Base-by-base conservation (phyloP, 2,797 vertebrate genomes). In the Myiotriccus ornatus region DNA sequence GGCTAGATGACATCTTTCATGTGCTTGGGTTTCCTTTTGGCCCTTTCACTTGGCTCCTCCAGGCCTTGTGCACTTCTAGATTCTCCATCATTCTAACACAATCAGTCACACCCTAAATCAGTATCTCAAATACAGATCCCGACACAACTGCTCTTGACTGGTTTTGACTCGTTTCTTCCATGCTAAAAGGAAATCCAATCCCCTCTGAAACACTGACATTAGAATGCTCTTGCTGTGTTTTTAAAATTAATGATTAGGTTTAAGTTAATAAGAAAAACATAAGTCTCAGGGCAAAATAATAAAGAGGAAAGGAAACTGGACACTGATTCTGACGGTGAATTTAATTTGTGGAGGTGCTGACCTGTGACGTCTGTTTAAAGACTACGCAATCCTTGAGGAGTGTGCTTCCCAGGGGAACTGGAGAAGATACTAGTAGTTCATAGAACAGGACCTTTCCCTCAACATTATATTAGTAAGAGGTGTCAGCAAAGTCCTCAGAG, bases 301-400 rank as follows among this genome's bases (percentile, higher is more conserved):
- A 90, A 84, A 83, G 39, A 65, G 46, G 56, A 84, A 85, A 87
- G 71, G 82, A 95, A 96, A 94, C 37, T 46, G 41, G 55, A 93
- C 50, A 55, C 82, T 63, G 27, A 75, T 85, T 68, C 59, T 88
- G 59, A 75, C 34, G 53, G 24, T 80, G 57, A 95, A 93, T 93
- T 96, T 84, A 93, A 95, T 96, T 93, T 94, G 91, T 49, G 84
- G 70, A 94, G 82, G 86, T 76, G 59, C 65, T 96, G 92, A 89
- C 92, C 88, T 90, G 32, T 62, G 91, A 89, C 62, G 80, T 78
- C 55, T 90, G 55, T 91, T 84, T 90, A 88, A 92, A 79, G 62
- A 44, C 39, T 80, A 81, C 0, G 5, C 47, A 87, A 73, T 77
- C 41, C 60, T 94, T 79, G 46, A 79, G 90, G 90, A 74, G 39